Percentiles rank a stretch among this genome's conserved stretches.
Conservation (phyloP, 2,113 vertebrate genomes). For the Vidua chalybeata region DNA sequence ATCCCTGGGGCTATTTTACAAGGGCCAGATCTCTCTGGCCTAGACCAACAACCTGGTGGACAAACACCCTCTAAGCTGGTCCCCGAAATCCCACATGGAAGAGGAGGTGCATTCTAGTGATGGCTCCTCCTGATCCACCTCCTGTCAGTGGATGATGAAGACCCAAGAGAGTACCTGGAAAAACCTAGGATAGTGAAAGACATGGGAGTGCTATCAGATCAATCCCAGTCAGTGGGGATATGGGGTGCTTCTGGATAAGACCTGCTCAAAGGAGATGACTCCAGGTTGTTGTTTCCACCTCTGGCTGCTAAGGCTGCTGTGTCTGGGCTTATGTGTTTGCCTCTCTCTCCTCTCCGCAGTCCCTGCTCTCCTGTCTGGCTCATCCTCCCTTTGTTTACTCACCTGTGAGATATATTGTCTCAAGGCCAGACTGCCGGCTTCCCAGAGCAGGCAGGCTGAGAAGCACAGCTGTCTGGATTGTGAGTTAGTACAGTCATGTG, state of each 20-base stretch:
- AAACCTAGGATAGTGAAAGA: not conserved
- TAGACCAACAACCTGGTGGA: not conserved
- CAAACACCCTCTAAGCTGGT: not conserved
- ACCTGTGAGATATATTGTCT: slow-evolving; percentile 31
- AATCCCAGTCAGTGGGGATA: not conserved
- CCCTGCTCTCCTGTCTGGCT: not conserved
- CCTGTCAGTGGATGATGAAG: not conserved
- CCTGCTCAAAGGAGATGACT: not conserved
- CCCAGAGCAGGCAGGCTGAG: not conserved
- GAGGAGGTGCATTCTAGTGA: not conserved
- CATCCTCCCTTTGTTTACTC: slow-evolving; percentile 51
- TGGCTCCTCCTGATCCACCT: not conserved
- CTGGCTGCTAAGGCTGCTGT: not conserved
- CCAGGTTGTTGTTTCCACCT: not conserved
- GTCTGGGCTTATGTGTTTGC: not conserved
- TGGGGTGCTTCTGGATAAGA: not conserved
- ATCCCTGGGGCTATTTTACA: not conserved
- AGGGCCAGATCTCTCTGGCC: not conserved
- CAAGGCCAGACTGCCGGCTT: not conserved
- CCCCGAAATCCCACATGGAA: not conserved
- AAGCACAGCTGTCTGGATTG: not conserved
- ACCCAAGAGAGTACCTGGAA: not conserved
- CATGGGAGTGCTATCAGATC: not conserved
- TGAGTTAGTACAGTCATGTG: not conserved
- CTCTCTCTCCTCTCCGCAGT: not conserved